phyloP scores from a whole-genome alignment of 2,113 vertebrate species.

The Danio rerio region DNA sequence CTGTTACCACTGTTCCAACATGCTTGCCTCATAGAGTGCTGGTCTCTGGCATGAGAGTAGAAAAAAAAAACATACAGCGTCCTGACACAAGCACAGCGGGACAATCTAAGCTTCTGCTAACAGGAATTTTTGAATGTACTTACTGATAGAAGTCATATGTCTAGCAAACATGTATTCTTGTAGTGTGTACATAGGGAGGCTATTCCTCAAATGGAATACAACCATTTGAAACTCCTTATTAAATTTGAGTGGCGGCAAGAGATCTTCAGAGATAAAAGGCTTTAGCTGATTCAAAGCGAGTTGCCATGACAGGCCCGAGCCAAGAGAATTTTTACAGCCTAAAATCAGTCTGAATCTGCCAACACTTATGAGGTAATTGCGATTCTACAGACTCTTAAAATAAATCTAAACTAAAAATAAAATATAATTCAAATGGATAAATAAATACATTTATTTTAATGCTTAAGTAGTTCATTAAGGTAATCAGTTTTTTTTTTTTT shows the following conservation, averaged over 20 bases:
- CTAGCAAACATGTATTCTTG: conserved; percentile 32
- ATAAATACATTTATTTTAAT: no score
- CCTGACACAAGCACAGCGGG: conserved; percentile 1
- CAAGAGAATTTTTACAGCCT: conserved; percentile 16
- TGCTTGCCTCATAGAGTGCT: conserved; percentile 44
- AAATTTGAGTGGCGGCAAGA: conserved; percentile 25
- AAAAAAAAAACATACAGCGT: not conserved
- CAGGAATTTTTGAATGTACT: conserved; percentile 24
- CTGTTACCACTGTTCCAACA: conserved; percentile 62
- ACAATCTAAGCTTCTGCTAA: no score
- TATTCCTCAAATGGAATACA: conserved; percentile 27
- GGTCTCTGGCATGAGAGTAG: conserved; percentile 32
- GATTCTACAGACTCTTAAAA: not conserved
- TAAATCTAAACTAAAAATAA: not conserved
- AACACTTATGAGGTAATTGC: conserved; percentile 17
- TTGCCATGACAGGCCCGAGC: conserved; percentile 29
- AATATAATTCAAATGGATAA: no score
- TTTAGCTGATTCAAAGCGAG: conserved; percentile 51
- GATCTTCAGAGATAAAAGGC: conserved; percentile 46
- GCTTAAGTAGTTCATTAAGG: no score
- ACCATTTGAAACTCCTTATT: conserved; percentile 39
- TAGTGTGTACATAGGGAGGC: conserved; percentile 12
- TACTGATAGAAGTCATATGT: not conserved
- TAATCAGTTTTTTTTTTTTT: no score
- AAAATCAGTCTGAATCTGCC: conserved; percentile 22